A percentile compares a stretch with the other conserved stretches of the same genome.
Conservation (phyloP, 2,113 vertebrate species). For the Macquaria ambigua region DNA sequence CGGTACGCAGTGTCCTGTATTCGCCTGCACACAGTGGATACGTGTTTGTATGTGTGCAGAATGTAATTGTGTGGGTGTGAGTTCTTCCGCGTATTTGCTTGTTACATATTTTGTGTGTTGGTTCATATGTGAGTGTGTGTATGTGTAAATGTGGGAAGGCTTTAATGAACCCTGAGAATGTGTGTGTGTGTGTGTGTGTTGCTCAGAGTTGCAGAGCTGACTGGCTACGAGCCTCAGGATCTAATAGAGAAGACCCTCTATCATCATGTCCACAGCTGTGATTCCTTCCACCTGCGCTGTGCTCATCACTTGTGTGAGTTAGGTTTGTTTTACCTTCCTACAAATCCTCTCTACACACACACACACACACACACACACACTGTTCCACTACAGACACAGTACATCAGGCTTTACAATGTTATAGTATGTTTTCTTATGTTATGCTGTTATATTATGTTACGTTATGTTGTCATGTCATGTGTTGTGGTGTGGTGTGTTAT, state of each 20-base stretch:
- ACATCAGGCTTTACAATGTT: not conserved
- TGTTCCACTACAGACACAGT: not conserved
- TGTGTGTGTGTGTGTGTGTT: constrained; percentile 51
- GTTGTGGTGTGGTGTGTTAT: not conserved
- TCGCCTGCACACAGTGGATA: not conserved
- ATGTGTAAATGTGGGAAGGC: not conserved
- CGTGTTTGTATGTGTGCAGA: not conserved
- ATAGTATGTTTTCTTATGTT: not conserved
- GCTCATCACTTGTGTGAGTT: constrained; percentile 97
- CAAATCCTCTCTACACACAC: not conserved
- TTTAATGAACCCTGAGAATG: constrained; percentile 3
- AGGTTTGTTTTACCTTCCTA: constrained; percentile 64
- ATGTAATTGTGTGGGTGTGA: not conserved
- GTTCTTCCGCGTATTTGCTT: not conserved
- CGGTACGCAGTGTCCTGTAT: constrained; percentile 83
- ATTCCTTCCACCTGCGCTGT: constrained; percentile 97
- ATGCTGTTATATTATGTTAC: not conserved
- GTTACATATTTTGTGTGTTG: not conserved
- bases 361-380: not conserved
- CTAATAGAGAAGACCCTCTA: constrained; percentile 99
- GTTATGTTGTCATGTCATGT: not conserved
- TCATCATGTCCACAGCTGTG: constrained; percentile 97
- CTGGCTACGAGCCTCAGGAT: constrained; percentile 99
- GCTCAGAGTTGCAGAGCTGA: constrained; percentile 95
- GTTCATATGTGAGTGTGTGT: not conserved